A percentile compares a stretch with the other conserved stretches of the same genome.
These are phyloP conservation scores for Psettodes erumei DNA, from an alignment of 2,113 vertebrate species.

Conservation along the genomic window DNA sequence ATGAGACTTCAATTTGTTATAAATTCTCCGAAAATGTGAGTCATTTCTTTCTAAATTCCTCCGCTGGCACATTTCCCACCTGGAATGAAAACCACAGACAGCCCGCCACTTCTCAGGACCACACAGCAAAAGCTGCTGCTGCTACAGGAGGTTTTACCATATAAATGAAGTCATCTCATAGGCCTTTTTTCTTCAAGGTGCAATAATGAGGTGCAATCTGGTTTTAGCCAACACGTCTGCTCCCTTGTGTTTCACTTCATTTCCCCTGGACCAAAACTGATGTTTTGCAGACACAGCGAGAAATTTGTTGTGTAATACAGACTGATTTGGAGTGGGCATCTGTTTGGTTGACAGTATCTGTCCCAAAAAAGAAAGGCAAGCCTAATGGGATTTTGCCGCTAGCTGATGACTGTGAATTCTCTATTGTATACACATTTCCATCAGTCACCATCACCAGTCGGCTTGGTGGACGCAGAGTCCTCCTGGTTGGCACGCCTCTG, in stretches of 20 bases:
- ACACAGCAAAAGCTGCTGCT: constrained; percentile 31
- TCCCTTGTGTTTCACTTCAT: constrained; percentile 39
- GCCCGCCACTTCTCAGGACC: constrained; percentile 8
- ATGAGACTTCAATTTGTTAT: neutral
- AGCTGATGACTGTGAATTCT: constrained; percentile 48
- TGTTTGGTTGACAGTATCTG: constrained; percentile 60
- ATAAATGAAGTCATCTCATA: constrained; percentile 54
- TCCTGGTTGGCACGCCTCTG: constrained; percentile 47
- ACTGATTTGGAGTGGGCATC: constrained; percentile 31
- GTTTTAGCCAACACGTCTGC: constrained; percentile 15
- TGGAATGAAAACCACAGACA: constrained; percentile 7
- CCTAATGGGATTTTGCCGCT: constrained; percentile 59
- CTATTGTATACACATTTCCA: constrained; percentile 68
- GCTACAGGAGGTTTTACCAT: constrained; percentile 26
- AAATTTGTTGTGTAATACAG: constrained; percentile 7
- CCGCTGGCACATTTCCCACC: constrained; percentile 20
- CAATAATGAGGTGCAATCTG: constrained; percentile 35
- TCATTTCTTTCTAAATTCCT: constrained; percentile 31
- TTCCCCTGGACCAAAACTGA: constrained; percentile 40
- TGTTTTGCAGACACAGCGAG: constrained; percentile 7
- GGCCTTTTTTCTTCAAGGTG: constrained; percentile 36
- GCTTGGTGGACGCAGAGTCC: constrained; percentile 31
- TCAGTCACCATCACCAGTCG: constrained; percentile 54
- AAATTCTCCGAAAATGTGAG: constrained; percentile 19
- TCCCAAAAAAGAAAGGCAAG: constrained; percentile 32